Evolutionary conservation across 2,113 vertebrate genomes (phyloP), one percentile per base, ranked within the genome.

Genomic region (Puma concolor): DNA sequence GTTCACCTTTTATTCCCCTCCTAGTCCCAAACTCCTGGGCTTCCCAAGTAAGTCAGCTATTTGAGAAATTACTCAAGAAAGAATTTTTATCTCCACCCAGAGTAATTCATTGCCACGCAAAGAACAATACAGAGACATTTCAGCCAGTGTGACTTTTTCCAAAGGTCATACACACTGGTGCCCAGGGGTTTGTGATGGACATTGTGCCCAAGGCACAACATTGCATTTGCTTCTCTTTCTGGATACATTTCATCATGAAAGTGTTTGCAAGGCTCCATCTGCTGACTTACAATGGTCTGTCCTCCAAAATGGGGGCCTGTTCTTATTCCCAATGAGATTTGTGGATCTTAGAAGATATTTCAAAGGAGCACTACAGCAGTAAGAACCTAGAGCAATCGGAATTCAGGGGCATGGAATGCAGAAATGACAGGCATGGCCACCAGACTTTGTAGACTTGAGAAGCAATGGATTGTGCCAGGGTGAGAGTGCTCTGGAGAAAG

Each of bases 61-160:
- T 36, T 80, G 77, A 90, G 63, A 95, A 93, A 67, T 89, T 64
- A 48, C 17, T 54, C 44, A 54, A 54, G 86, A 64, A 96, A 89
- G 85, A 93, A 16, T 48, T 52, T 66, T 63, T 50, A 54, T 81
- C 36, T 95, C 36, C 4, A 60, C 2, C 17, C 23, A 44, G 63
- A 64, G 91, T 87, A 89, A 97, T 92, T 97, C 67, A 87, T 71
- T 38, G 69, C 67, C 3, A 15, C 33, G 36, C 50, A 95, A 89
- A 84, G 77, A 95, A 95, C 91, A 96, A 87, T 79, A 86, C 27
- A 77, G 82, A 92, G 83, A 63, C 90, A 72, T 95, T 95, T 96
- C 94, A 87, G 74, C 74, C 89, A 21, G 9, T n/a, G 41, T 87
- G 96, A 89, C 96, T 93, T 95, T 96, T 95, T 86, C 52, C 72